phyloP scores from a whole-genome alignment of 1,140 invertebrate genomes.

The Halotydeus destructor region DNA sequence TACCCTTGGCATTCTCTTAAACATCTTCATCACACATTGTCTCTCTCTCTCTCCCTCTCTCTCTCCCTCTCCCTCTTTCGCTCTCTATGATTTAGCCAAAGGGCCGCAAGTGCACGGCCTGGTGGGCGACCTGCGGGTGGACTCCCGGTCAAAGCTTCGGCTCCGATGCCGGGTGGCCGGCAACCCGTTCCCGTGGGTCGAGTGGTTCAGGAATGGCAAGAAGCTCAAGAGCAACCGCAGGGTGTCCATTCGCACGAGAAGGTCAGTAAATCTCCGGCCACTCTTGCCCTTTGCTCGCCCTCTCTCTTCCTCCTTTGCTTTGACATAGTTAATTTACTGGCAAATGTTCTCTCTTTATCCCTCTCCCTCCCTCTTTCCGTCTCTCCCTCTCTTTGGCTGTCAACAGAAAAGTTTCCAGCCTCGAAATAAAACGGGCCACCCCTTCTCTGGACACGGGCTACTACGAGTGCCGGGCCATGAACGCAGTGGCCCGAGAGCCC shows the following conservation, averaged over 20 bases:
- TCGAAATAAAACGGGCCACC: constrained; percentile 12
- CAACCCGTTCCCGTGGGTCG: constrained; percentile 18
- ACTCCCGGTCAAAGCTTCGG: constrained; percentile 10
- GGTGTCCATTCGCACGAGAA: constrained; percentile 12
- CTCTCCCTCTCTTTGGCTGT: neutral
- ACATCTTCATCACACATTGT: neutral
- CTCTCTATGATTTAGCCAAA: too few species aligned
- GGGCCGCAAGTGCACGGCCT: constrained; percentile 5
- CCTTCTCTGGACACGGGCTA: constrained; percentile 12
- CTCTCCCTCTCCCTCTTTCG: too few species aligned
- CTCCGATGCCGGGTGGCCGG: constrained; percentile 15
- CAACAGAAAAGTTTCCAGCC: constrained; percentile 13
- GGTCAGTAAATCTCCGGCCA: constrained; percentile 6
- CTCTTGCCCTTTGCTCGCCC: neutral
- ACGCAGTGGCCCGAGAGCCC: constrained; percentile 13
- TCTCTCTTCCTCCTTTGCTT: neutral
- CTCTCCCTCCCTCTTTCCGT: neutral
- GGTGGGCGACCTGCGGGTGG: constrained; percentile 5
- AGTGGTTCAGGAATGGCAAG: constrained; percentile 18
- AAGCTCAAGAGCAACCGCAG: constrained; percentile 12
- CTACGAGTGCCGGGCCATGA: constrained; percentile 18
- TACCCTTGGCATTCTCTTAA: neutral
- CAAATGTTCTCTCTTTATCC: neutral
- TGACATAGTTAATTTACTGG: neutral
- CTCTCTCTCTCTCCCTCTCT: too few species aligned